These are phyloP conservation scores for Dolichopus griseipennis DNA, from an alignment of 2,888 invertebrate genomes.

Conservation along the genomic window DNA sequence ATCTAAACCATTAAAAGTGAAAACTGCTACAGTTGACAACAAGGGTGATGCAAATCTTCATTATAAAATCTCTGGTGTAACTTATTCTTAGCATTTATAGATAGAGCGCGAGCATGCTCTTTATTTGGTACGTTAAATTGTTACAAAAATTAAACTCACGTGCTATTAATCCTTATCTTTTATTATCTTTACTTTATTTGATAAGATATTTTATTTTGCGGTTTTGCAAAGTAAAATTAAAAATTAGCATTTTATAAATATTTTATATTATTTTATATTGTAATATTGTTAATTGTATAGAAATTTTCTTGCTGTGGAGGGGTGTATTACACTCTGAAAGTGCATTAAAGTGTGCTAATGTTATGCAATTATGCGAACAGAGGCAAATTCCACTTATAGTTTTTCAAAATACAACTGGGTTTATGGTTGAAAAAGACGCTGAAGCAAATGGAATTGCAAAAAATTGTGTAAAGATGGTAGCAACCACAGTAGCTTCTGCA, in stretches of 20 bases:
- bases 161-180: conserved; percentile 33
- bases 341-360: conserved; percentile 96
- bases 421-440: conserved; percentile 96
- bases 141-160: conserved; percentile 61
- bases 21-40: conserved; percentile 87
- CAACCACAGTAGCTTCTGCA: conserved; percentile 96
- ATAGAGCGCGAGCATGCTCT: conserved; percentile 91
- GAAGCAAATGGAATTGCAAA: conserved; percentile 98
- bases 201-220: conserved; percentile 91
- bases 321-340: conserved; percentile 95
- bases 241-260: background rate
- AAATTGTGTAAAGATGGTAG: conserved; percentile 98
- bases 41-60: conserved; percentile 90
- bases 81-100: conserved; percentile 96
- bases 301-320: conserved; percentile 84
- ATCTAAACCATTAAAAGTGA: no score
- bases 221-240: conserved; percentile 65
- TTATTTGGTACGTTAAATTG: conserved; percentile 70
- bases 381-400: conserved; percentile 91
- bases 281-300: conserved; percentile 63
- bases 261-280: background rate
- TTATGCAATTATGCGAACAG: conserved; percentile 93
- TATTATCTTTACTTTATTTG: conserved; percentile 57
- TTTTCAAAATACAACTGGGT: conserved; percentile 96
- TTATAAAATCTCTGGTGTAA: conserved; percentile 90